phyloP scores from a whole-genome alignment of 2,888 invertebrate genomes.

The Lysandra bellargus region DNA sequence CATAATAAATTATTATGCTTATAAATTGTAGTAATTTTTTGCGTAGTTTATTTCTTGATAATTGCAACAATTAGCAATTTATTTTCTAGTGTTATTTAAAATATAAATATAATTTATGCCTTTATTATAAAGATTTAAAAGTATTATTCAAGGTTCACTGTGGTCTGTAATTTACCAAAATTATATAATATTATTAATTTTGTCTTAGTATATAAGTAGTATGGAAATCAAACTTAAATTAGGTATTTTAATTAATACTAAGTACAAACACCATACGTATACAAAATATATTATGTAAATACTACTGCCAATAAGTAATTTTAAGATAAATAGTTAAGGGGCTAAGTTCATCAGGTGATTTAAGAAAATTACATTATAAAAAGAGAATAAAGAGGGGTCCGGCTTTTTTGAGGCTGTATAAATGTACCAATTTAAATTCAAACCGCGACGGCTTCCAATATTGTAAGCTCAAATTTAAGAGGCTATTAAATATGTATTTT shows the following conservation, averaged over 20 bases:
- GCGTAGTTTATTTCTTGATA: constrained; percentile 12
- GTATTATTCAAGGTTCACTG: constrained; percentile 18
- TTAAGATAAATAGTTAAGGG: constrained; percentile 51
- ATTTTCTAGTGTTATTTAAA: constrained; percentile 27
- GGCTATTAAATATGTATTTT: constrained; percentile 33
- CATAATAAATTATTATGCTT: constrained; percentile 34
- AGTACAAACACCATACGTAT: too few relatives aligned
- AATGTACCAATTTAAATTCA: constrained; percentile 75
- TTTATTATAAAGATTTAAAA: background rate
- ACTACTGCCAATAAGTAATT: constrained; percentile 39
- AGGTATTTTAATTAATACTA: too few relatives aligned
- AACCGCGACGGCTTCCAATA: constrained; percentile 52
- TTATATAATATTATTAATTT: background rate
- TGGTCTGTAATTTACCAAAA: background rate
- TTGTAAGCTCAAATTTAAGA: constrained; percentile 45
- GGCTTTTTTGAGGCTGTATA: constrained; percentile 66
- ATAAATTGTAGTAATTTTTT: background rate
- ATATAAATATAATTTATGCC: constrained; percentile 19
- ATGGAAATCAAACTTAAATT: too few relatives aligned
- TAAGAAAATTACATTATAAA: constrained; percentile 77
- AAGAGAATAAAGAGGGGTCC: constrained; percentile 63
- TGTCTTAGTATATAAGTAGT: background rate
- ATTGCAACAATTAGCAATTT: constrained; percentile 31
- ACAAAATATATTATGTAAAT: too few relatives aligned
- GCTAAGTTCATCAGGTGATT: constrained; percentile 61